Evolutionary conservation across 2,888 invertebrate species (phyloP), one percentile per base, ranked within the genome.

Genomic region (Ophraella communa): DNA sequence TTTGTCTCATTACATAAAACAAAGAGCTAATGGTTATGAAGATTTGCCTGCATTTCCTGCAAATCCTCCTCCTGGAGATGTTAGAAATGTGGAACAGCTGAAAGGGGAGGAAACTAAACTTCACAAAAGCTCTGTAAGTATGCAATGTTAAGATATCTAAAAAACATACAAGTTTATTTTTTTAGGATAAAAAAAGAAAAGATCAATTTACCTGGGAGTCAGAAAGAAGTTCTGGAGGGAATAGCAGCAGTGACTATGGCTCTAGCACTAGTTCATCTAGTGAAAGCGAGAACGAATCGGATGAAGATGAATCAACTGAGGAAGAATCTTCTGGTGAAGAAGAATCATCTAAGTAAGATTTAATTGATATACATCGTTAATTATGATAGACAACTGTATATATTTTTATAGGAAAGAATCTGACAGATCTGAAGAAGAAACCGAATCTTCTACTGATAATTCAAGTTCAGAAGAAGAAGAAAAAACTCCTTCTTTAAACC

Each of bases 1-100:
- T 0, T 84, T 99, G 59, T 98, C 98, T 0, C 98, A 98, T 84
- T 95, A 95, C 80, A 87, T 98, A 65, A 96, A 97, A 76, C 85
- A 88, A 74, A 87, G 91, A 63, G 94, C 96, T 1, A 86, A 84
- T 35, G 97, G 96, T 3, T 99, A 99, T 84, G 90, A 93, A 68
- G 89, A 95, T 64, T 85, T 99, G 72, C 96, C 98, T 0, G 81
- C 86, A 1, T 93, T 95, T 80, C 97, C 98, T 0, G 86, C 87
- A 54, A 84, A 84, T 4, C 87, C 93, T 0, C 91, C 93, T 0
- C 93, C 93, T 78, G 85, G 92, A 0, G 83, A 86, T 1, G 89
- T 93, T 0, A 85, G 97, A n/a, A 92, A 93, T 79, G 91, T 93
- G 3, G 88, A 86, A 69, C 80, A 84, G 10, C 78, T 83, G 8